Base-by-base conservation (phyloP, 2,113 vertebrate genomes). In the Leptocoma aspasia region DNA sequence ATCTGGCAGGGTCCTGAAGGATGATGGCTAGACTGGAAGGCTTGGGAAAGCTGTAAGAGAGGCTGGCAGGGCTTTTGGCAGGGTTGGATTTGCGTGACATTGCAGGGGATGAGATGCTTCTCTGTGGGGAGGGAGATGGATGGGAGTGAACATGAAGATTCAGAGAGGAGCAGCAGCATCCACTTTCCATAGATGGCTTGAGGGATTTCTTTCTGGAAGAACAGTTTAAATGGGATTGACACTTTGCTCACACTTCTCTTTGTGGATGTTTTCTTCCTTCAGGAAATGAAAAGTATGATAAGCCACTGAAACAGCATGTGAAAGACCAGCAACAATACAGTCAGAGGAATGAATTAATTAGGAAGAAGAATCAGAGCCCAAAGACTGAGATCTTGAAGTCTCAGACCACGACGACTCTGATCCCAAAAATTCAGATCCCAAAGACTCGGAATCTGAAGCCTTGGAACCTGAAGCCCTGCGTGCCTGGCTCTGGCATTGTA, bases 271-370 rank as follows among this genome's bases (percentile, higher is more conserved):
- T 86, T 81, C 39, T 86, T 93, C n/a, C 42, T 69, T 75, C 90
- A 99, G 98, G 96, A 71, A 97, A 98, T 21, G 84, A 97, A 80
- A 98, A 94, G 24, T 98, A 97, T 41, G 86, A 97, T 68, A 63
- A 18, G 20, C 28, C 97, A 73, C 65, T 98, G 42, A 79, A 95
- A 31, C 54, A 68, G 8, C 35, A 4, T 1, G 0, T 9, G 27
- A 10, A 47, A 33, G 11, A 2, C 5, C 3, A 3, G 22, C 13
- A 68, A 7, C 42, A 39, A 10, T 0, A 27, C 11, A 68, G 8
- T 8, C 72, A 52, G n/a, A 96, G 80, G 33, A 84, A 86, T 4
- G 83, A 91, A 21, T 41, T 7, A 2, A 14, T 24, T 45, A 45
- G 18, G 6, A 70, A 75, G 27, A 94, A 96, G 20, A 27, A 6